Evolutionary conservation across 2,113 vertebrate species (phyloP), one percentile per base, ranked within the genome.

Genomic region (Fregetta grallaria): DNA sequence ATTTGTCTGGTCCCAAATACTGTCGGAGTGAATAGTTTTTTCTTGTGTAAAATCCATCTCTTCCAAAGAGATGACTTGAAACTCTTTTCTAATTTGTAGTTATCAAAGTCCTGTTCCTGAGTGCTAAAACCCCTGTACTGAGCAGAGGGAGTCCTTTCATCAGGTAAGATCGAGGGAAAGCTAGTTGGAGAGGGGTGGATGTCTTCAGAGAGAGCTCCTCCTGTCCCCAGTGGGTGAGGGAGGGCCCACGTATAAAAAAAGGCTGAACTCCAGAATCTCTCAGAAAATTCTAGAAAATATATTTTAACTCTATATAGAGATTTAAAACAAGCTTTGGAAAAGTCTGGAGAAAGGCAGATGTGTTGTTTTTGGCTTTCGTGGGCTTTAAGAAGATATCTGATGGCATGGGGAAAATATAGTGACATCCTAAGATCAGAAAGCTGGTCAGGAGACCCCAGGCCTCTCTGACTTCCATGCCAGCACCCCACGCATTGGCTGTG

Each of bases 401-500:
- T 3, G 3, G 42, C 8, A 10, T 7, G 26, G 49, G 53, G 50
- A 61, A 83, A 74, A 66, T 63, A 7, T 68, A 94, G 50, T 38
- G 66, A 71, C 30, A 61, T 85, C 11, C 55, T 84, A 88, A 75
- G 53, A 71, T 65, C 13, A 58, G 58, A 56, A 65, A 55, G 17
- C 63, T 72, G 20, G 19, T 88, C 82, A 73, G 63, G 63, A 90
- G 67, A 84, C 38, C 63, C 63, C 53, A 59, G 68, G 59, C 30
- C 38, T 63, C 52, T 52, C n/a, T 47, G 53, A 49, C 11, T 85
- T 90, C 66, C 13, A 10, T 63, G 75, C 90, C 77, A 91, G 65
- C n/a, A 44, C 59, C 36, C 38, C 55, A 9, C 5, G 30, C n/a
- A 4, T 40, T 1, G 2, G 21, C 42, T 8, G 0, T 44, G 50